phyloP scores from a whole-genome alignment of 2,113 vertebrate genomes.

The Dascyllus trimaculatus region DNA sequence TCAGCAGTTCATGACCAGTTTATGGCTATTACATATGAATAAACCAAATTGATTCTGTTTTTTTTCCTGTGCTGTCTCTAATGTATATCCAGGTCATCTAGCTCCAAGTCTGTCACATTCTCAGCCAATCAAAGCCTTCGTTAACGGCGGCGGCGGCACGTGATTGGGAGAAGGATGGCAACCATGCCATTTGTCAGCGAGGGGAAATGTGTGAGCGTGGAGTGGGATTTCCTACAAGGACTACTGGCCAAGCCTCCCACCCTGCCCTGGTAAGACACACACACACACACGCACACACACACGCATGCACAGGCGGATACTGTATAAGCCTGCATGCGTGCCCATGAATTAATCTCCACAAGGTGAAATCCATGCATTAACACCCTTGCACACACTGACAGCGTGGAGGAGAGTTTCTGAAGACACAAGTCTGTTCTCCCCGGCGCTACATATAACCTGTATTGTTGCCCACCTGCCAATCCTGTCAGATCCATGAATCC shows the following conservation, averaged over 20 bases:
- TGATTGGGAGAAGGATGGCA: constrained; percentile 85
- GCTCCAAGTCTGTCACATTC: constrained; percentile 75
- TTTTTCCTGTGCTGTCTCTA: constrained; percentile 15
- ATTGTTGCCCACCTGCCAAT: constrained; percentile 71
- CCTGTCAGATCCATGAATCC: constrained; percentile 65
- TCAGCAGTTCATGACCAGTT: neutral
- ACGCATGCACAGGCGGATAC: constrained; percentile 34
- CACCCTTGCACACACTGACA: constrained; percentile 57
- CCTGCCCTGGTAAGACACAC: constrained; percentile 88
- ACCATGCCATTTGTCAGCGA: constrained; percentile 89
- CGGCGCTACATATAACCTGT: constrained; percentile 46
- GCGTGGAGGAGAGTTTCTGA: constrained; percentile 55
- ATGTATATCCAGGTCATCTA: constrained; percentile 61
- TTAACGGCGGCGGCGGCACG: constrained; percentile 75
- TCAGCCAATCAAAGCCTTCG: constrained; percentile 80
- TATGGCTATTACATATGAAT: neutral
- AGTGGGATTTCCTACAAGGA: constrained; percentile 93
- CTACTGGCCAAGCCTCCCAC: constrained; percentile 90
- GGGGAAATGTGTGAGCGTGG: constrained; percentile 88
- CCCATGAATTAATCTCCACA: constrained; percentile 75
- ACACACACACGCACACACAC: constrained; percentile 45
- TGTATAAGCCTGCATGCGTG: constrained; percentile 75
- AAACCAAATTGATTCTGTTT: neutral
- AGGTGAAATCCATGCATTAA: constrained; percentile 73
- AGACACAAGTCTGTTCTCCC: constrained; percentile 41